These are phyloP conservation scores for Saguinus imperator DNA, from an alignment of 2,113 vertebrate species.

Conservation along the genomic window DNA sequence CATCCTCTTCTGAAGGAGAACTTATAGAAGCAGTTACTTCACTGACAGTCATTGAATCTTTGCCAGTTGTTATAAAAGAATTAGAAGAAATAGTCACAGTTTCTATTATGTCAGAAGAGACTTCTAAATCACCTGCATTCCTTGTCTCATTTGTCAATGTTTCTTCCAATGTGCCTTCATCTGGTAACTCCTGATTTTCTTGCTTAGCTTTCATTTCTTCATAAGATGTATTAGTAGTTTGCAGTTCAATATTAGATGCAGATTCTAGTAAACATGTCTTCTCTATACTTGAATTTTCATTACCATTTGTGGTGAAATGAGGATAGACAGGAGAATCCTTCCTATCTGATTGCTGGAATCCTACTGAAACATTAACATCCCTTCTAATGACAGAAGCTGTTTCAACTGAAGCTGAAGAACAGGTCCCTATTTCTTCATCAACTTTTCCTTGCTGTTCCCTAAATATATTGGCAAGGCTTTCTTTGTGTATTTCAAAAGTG, in stretches of 20 bases:
- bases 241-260: constrained; percentile 70
- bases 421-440: constrained; percentile 71
- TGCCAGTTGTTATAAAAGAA: constrained; percentile 69
- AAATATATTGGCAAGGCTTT: constrained; percentile 91
- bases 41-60: constrained; percentile 75
- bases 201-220: constrained; percentile 66
- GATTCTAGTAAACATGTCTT: constrained; percentile 79
- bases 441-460: constrained; percentile 90
- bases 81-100: constrained; percentile 58
- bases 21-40: constrained; percentile 64
- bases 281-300: constrained; percentile 71
- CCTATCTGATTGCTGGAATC: constrained; percentile 64
- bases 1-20: constrained; percentile 76
- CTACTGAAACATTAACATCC: constrained; percentile 75
- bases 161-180: constrained; percentile 59
- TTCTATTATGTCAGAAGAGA: constrained; percentile 77
- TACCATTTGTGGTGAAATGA: constrained; percentile 22
- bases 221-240: constrained; percentile 3
- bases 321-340: constrained; percentile 65
- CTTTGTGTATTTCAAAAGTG: constrained; percentile 97
- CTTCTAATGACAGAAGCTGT: constrained; percentile 86
- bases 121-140: constrained; percentile 63
- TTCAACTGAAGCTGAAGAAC: constrained; percentile 80
- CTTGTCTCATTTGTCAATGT: constrained; percentile 10
- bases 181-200: constrained; percentile 26